Conservation (phyloP, 2,797 vertebrate genomes). For the Sebastes alutus region DNA sequence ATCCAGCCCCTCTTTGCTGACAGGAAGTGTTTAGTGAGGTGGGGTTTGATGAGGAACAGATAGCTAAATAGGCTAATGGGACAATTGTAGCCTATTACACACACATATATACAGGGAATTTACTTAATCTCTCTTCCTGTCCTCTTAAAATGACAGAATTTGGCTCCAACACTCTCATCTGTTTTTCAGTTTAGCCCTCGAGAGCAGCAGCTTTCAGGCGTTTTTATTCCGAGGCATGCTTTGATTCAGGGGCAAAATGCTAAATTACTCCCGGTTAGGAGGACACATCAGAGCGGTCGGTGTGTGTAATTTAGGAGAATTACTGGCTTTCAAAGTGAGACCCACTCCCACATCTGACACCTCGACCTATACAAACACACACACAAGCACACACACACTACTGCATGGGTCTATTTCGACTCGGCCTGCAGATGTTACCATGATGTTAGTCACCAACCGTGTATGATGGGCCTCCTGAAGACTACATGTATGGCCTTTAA, state of each 20-base stretch:
- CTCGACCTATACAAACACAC: slow-evolving; percentile 14
- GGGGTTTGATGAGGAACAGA: slow-evolving; percentile 69
- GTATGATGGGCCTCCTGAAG: slow-evolving; percentile 1
- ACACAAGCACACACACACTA: slow-evolving; percentile 24
- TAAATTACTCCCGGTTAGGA: slow-evolving; percentile 40
- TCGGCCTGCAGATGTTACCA: slow-evolving; percentile 17
- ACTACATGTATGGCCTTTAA: slow-evolving; percentile 12
- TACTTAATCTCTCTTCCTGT: slow-evolving; percentile 38
- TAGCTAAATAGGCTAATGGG: slow-evolving; percentile 63
- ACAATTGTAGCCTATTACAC: slow-evolving; percentile 32
- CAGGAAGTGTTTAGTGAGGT: slow-evolving; percentile 70
- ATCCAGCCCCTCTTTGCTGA: slow-evolving; percentile 20
- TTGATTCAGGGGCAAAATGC: slow-evolving; percentile 41
- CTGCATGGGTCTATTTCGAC: slow-evolving; percentile 2
- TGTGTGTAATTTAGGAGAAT: slow-evolving; percentile 53
- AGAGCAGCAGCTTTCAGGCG: slow-evolving; percentile 32
- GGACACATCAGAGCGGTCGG: slow-evolving; percentile 8
- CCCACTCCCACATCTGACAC: slow-evolving; percentile 46
- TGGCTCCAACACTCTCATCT: slow-evolving; percentile 45
- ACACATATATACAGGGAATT: background rate
- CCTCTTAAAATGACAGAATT: slow-evolving; percentile 36
- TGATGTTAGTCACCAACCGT: slow-evolving; percentile 12
- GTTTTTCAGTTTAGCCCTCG: slow-evolving; percentile 42
- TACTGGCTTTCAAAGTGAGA: slow-evolving; percentile 57
- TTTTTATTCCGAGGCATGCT: slow-evolving; percentile 28